Evolutionary conservation across 2,113 vertebrate species (phyloP), one percentile per base, ranked within the genome.

Genomic region (Cryptotis parvus): DNA sequence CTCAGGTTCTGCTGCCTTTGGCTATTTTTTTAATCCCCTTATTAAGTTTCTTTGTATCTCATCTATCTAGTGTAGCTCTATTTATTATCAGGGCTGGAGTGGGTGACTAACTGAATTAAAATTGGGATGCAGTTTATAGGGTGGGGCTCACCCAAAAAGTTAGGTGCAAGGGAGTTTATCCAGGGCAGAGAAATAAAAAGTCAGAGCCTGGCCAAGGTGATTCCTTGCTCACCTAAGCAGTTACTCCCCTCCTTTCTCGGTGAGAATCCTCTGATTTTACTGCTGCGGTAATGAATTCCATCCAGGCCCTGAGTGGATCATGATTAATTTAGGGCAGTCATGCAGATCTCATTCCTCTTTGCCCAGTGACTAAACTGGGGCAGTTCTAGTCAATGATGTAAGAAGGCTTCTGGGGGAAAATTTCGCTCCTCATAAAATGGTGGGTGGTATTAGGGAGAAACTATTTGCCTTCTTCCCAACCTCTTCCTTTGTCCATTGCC

Each of bases 221-320:
- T 69, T 72, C 63, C 87, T 78, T 68, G n/a, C 20, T 84, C 31
- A 58, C 10, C 43, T 52, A 89, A 33, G 18, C 1, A 61, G 26
- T 12, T 33, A 31, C 18, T 89, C n/a, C 15, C 22, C 41, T 76
- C 87, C 10, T 89, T 79, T 78, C 41, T 77, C 69, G 11, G 39
- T 93, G 31, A 93, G 84, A 91, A 61, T 31, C 33, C 16, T 84
- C 78, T 78, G n/a, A 78, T 91, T 85, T 93, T 90, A 81, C 87
- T 39, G 63, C 31, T 84, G 45, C 6, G 33, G 5, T 45, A 37
- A 33, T 37, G 73, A 93, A 41, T 93, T 69, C 35, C 55, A 78
- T 61, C 26, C 61, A 84, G 66, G 20, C 41, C 45, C 8, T 39
- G 35, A 91, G 77, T 88, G 78, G 73, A 78, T 88, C 41, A 35